Evolutionary conservation across 1,140 invertebrate genomes (phyloP).

Genomic region (Drosophila pectinifera): DNA sequence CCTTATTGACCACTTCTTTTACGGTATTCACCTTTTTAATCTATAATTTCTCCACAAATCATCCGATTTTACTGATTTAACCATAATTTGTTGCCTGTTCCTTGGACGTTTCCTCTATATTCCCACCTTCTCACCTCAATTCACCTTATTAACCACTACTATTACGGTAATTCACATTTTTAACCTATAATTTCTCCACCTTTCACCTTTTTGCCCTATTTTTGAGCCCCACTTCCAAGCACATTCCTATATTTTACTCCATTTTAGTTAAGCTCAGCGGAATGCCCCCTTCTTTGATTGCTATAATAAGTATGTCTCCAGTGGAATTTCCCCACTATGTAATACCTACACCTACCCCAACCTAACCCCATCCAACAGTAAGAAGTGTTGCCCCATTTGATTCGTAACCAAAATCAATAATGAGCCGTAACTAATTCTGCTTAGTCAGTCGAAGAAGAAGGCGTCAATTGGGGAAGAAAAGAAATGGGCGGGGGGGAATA

Average conservation of each 20-base stretch:
- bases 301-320: not conserved
- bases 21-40: no score
- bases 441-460: slow-evolving; percentile 46
- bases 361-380: not conserved
- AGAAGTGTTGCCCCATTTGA: slow-evolving; percentile 46
- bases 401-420: slow-evolving; percentile 59
- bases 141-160: not conserved
- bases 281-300: not conserved
- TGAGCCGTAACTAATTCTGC: slow-evolving; percentile 53
- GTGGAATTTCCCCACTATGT: slow-evolving; percentile 5
- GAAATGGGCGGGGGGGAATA: not conserved
- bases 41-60: no score
- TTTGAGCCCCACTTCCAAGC: not conserved
- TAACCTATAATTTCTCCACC: not conserved
- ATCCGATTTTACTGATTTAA: no score
- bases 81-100: no score
- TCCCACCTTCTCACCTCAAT: not conserved
- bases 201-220: no score
- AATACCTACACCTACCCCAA: not conserved
- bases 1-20: not conserved
- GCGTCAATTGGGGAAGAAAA: slow-evolving; percentile 5
- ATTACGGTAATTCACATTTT: no score
- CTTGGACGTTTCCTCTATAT: no score
- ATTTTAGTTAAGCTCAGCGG: slow-evolving; percentile 7
- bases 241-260: not conserved